Conservation (phyloP, 1,140 invertebrate species). For the Drosophila pruinosa region DNA sequence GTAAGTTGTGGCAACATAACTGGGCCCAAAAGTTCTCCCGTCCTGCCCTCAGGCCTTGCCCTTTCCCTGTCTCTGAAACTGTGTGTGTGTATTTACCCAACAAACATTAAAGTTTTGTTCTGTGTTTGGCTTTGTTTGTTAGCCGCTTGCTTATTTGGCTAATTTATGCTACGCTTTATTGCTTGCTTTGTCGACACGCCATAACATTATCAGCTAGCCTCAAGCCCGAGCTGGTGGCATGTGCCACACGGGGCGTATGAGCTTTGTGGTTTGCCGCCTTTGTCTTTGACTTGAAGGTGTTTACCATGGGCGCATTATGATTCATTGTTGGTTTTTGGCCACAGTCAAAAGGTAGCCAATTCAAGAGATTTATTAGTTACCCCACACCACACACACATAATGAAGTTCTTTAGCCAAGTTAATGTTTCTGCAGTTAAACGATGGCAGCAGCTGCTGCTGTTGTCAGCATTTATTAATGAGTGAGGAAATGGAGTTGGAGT, state of each 20-base stretch:
- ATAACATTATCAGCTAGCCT: constrained; percentile 65
- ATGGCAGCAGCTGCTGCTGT: constrained; percentile 13
- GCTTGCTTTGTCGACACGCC: constrained; percentile 71
- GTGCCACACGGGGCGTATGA: constrained; percentile 39
- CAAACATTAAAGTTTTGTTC: constrained; percentile 75
- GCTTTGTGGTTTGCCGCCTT: constrained; percentile 5
- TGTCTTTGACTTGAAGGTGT: constrained; percentile 36
- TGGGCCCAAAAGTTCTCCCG: not conserved
- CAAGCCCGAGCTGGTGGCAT: constrained; percentile 14
- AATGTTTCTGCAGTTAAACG: constrained; percentile 58
- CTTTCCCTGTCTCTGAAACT: not conserved
- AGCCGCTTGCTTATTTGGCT: constrained; percentile 62
- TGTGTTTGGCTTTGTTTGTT: constrained; percentile 45
- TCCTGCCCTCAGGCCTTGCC: constrained; percentile 17
- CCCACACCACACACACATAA: constrained; percentile 30
- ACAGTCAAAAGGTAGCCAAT: constrained; percentile 70
- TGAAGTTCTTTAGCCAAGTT: constrained; percentile 71
- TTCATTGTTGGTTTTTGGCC: constrained; percentile 56
- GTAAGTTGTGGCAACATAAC: constrained; percentile 27
- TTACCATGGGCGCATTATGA: constrained; percentile 57
- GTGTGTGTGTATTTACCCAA: constrained; percentile 58
- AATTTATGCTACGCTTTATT: constrained; percentile 79
- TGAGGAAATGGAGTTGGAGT: not conserved
- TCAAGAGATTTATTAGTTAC: constrained; percentile 65
- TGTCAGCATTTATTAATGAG: constrained; percentile 45